Evolutionary conservation across 2,888 invertebrate species (phyloP), one percentile per base, ranked within the genome.

Genomic region (Carabus problematicus): DNA sequence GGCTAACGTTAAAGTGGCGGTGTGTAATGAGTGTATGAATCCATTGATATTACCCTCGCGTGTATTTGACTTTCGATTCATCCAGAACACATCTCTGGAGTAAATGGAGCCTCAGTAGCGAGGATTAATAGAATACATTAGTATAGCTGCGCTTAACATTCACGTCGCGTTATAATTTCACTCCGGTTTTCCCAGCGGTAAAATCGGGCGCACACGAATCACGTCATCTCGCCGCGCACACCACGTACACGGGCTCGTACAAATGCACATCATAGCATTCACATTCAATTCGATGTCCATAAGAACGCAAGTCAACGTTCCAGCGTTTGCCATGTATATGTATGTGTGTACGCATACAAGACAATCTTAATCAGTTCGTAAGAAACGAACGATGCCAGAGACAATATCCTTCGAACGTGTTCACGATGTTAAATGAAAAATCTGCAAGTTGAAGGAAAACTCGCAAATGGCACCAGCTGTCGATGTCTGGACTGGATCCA

Each of bases 141-240:
- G 29, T 29, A 29, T 29, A 29, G 29, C 29, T 2, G 29, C 29
- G 43, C 49, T 61, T 61, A 61, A 61, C 49, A 61, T 61, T 61
- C 49, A 43, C 45, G 40, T 61, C 61, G 61, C 61, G 61, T 49
- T 61, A 61, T 61, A 61, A 61, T 61, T 61, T 49, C 49, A 49
- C 29, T 49, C 61, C 61, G 49, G 3, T 29, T 61, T 47, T 61
- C 49, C 49, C 49, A 14, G 12, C 47, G 47, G 9, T 39, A 42
- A 61, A 61, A 61, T 61, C 61, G 49, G 18, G 19, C 47, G 47
- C 16, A 47, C 60, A 47, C 47, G n/a, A 45, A 19, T 61, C 29
- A 29, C 29, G 29, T 29, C 29, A 29, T 29, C 29, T 29, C 29
- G 16, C 61, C 49, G n/a, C 40, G 39, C 45, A 45, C 47, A 49